phyloP scores from a whole-genome alignment of 2,888 invertebrate genomes.

The Monopis laevigella region DNA sequence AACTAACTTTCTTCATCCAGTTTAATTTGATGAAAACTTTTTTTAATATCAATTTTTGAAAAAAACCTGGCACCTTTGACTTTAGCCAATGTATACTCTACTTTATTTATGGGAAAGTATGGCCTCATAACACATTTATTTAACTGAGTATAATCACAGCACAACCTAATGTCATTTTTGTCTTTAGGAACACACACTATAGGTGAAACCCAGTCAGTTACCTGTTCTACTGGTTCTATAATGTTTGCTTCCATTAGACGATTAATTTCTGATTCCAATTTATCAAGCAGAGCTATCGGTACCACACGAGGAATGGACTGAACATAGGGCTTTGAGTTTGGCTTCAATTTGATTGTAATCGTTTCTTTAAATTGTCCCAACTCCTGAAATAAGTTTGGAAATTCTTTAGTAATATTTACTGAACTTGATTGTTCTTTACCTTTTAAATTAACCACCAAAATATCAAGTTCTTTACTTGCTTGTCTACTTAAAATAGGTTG shows the following conservation, averaged over 20 bases:
- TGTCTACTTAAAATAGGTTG: constrained; percentile 7
- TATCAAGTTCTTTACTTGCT: constrained; percentile 4
- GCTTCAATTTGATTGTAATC: constrained; percentile 4
- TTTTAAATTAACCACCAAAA: neutral
- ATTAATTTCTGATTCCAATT: neutral
- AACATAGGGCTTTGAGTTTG: constrained; percentile 10
- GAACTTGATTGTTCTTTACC: neutral
- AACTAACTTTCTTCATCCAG: constrained; percentile 13
- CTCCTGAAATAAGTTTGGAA: constrained; percentile 1
- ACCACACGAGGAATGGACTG: constrained; percentile 3
- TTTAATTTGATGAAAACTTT: constrained; percentile 15
- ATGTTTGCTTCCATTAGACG: neutral
- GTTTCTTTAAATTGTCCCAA: constrained; percentile 2
- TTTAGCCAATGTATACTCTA: constrained; percentile 10
- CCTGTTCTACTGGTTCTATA: constrained; percentile 10
- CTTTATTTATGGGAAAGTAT: constrained; percentile 8
- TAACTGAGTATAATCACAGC: constrained; percentile 13
- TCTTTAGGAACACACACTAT: constrained; percentile 12
- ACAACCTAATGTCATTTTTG: constrained; percentile 7
- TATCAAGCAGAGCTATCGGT: neutral
- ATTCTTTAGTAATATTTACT: constrained; percentile 1
- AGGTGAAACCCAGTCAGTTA: constrained; percentile 9
- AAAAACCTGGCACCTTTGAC: constrained; percentile 11
- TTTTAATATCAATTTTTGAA: constrained; percentile 16
- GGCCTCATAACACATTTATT: constrained; percentile 11